phyloP scores from a whole-genome alignment of 2,797 vertebrate species.

The Danio kyathit region DNA sequence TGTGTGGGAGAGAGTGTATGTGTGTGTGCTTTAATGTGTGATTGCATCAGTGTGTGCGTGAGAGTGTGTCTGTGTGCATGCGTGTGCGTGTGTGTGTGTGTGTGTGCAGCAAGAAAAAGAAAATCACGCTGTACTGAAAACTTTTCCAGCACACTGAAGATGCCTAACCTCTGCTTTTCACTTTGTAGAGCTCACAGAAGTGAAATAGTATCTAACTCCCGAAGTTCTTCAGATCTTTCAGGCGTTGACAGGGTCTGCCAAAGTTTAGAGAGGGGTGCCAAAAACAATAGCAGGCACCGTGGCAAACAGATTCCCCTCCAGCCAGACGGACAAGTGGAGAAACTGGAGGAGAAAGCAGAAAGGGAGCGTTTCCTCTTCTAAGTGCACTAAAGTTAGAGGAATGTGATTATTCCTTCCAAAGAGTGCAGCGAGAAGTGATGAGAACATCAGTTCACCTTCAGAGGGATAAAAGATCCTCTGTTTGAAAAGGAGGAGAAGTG shows the following conservation, averaged over 20 bases:
- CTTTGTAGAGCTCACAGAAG: neutral
- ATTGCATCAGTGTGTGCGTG: too few species aligned
- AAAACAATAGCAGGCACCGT: constrained; percentile 36
- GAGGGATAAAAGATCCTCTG: neutral
- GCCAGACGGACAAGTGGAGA: constrained; percentile 3
- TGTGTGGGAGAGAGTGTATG: too few species aligned
- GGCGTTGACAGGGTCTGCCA: constrained; percentile 45
- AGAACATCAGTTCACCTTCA: neutral
- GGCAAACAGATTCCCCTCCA: constrained; percentile 21
- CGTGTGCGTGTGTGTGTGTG: too few species aligned
- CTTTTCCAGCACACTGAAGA: constrained; percentile 3
- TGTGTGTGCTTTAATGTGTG: too few species aligned
- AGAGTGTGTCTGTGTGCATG: too few species aligned
- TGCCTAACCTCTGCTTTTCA: neutral
- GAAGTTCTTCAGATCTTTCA: constrained; percentile 37
- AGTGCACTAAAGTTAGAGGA: constrained; percentile 8
- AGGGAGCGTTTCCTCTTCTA: constrained; percentile 7
- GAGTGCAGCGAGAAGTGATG: neutral
- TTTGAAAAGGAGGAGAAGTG: neutral
- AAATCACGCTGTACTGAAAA: neutral
- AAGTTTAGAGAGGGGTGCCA: constrained; percentile 38
- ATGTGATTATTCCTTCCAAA: constrained; percentile 6
- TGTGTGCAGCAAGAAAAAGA: too few species aligned
- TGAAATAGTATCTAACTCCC: constrained; percentile 34
- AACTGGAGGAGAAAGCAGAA: neutral